Evolutionary conservation across 2,888 invertebrate genomes (phyloP).

Genomic region (Folsomia manolachei): DNA sequence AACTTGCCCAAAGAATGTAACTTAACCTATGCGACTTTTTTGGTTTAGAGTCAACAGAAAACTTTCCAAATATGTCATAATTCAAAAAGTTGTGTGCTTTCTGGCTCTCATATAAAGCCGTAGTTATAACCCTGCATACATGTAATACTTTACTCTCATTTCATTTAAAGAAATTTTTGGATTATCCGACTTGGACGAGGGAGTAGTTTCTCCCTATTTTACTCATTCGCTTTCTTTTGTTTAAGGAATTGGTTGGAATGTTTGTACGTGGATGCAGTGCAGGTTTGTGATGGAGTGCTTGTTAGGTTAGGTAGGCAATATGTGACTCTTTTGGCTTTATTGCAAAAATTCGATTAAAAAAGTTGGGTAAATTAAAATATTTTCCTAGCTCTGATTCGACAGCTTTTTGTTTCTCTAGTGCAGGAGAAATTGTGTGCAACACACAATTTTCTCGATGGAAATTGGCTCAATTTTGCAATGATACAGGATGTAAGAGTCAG

Average conservation of each 20-base stretch:
- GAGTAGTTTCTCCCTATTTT: neutral
- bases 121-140: neutral
- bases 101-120: neutral
- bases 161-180: neutral
- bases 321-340: neutral
- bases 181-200: neutral
- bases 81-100: neutral
- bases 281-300: no score
- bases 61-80: slow-evolving; percentile 5
- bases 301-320: neutral
- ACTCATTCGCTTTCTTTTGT: neutral
- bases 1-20: neutral
- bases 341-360: slow-evolving; percentile 5
- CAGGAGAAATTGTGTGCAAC: no score
- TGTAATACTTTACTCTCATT: neutral
- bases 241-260: neutral
- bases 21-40: slow-evolving; percentile 6
- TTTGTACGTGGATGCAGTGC: no score
- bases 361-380: slow-evolving; percentile 6
- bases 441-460: neutral
- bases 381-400: no score
- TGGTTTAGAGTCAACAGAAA: slow-evolving; percentile 6
- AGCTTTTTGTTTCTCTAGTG: no score
- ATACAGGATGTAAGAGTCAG: neutral
- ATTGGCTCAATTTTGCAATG: neutral